A percentile compares a stretch with the other conserved stretches of the same genome.
Conservation (phyloP, 2,113 vertebrate genomes). For the Rhagologus leucostigma region DNA sequence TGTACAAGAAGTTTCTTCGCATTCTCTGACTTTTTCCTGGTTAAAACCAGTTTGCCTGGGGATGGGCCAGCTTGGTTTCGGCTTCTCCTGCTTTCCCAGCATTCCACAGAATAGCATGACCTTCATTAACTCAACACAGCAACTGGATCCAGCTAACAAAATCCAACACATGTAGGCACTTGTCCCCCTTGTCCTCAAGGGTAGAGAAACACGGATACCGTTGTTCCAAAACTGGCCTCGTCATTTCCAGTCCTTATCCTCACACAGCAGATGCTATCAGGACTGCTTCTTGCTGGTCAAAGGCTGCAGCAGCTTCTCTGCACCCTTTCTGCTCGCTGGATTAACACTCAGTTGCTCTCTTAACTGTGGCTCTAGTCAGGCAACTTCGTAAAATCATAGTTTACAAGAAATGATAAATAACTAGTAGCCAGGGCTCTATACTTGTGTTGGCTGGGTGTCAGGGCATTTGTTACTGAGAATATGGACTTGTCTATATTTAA, state of each 20-base stretch:
- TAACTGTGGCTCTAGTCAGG: neutral
- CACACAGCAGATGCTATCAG: neutral
- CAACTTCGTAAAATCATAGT: neutral
- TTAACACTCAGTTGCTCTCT: neutral
- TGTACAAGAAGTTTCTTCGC: conserved; percentile 65
- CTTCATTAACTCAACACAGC: conserved; percentile 64
- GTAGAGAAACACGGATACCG: conserved; percentile 45
- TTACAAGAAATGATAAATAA: neutral
- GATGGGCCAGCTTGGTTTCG: conserved; percentile 68
- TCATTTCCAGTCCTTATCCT: conserved; percentile 27
- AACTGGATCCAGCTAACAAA: conserved; percentile 74
- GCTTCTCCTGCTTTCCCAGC: conserved; percentile 73
- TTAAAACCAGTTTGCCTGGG: conserved; percentile 80
- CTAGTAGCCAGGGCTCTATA: neutral
- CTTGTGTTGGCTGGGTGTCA: neutral
- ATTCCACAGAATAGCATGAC: conserved; percentile 69
- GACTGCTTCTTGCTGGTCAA: neutral
- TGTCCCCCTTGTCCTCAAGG: conserved; percentile 61
- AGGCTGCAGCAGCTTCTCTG: neutral
- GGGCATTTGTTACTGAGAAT: neutral
- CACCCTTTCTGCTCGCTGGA: neutral
- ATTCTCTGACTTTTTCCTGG: conserved; percentile 73
- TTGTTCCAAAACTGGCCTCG: conserved; percentile 40
- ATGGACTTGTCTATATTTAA: neutral
- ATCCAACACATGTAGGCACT: conserved; percentile 72